Conservation (phyloP, 92 coral and sea anemone species). For the Epizoanthus stellaris region DNA sequence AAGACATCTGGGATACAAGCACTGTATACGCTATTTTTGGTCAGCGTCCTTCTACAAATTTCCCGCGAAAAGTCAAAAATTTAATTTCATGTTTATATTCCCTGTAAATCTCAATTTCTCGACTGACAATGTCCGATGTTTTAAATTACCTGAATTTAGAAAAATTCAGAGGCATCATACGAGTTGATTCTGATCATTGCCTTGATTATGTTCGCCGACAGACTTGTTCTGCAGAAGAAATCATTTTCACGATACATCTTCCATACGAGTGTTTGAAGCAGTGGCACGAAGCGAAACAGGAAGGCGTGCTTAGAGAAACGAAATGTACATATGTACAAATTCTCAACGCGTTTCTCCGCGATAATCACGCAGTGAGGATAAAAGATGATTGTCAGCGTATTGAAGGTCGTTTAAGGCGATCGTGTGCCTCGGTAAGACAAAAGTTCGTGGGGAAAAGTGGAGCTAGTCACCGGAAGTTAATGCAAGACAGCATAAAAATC, state of each 20-base stretch:
- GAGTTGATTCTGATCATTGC: no score
- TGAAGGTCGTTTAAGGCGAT: conserved; percentile 7
- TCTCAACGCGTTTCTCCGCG: conserved; percentile 54
- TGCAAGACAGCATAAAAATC: conserved; percentile 5
- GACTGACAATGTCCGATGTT: no score
- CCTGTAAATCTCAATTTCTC: no score
- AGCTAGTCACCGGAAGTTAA: conserved; percentile 4
- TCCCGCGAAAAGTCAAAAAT: no score
- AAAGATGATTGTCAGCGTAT: conserved; percentile 46
- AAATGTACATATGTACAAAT: conserved; percentile 42
- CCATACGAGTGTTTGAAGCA: conserved; percentile 43
- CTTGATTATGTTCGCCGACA: not conserved
- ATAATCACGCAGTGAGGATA: conserved; percentile 31
- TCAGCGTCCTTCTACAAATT: no score
- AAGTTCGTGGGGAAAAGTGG: conserved; percentile 10
- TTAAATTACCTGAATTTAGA: no score
- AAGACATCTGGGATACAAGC: no score
- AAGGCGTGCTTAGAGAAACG: conserved; percentile 23
- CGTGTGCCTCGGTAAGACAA: not conserved
- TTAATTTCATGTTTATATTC: no score
- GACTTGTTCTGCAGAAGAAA: conserved; percentile 12
- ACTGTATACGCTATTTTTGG: no score
- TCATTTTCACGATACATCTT: conserved; percentile 18
- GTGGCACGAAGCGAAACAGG: conserved; percentile 44
- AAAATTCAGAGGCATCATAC: no score